Evolutionary conservation across 2,888 invertebrate genomes (phyloP).

Genomic region (Drosophila ezoana): DNA sequence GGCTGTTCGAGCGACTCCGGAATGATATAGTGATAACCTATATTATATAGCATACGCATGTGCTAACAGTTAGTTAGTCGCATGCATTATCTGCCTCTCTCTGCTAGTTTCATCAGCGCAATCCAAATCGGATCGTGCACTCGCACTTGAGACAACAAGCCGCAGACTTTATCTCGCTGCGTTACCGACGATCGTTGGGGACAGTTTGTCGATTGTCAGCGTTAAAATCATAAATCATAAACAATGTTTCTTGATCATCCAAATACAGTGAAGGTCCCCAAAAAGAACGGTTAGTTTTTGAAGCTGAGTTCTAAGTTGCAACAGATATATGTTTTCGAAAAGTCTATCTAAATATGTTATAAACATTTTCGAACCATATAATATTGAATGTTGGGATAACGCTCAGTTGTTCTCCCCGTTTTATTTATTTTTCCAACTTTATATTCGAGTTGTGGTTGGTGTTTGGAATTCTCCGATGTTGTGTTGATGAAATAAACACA

Average conservation of each 20-base stretch:
- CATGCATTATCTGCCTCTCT: conserved; percentile 47
- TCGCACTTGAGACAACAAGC: conserved; percentile 17
- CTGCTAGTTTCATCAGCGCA: conserved; percentile 42
- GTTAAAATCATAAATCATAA: conserved; percentile 55
- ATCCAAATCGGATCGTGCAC: conserved; percentile 27
- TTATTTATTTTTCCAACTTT: conserved; percentile 33
- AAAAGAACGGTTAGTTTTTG: neutral
- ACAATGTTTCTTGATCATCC: conserved; percentile 2
- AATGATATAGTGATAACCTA: conserved; percentile 77
- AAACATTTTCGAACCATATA: neutral
- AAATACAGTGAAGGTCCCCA: conserved; percentile 1
- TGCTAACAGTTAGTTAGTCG: conserved; percentile 57
- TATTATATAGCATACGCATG: conserved; percentile 40
- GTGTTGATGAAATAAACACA: conserved; percentile 42
- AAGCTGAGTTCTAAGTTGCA: neutral
- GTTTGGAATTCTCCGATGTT: conserved; percentile 21
- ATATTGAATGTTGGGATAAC: conserved; percentile 10
- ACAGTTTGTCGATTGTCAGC: conserved; percentile 32
- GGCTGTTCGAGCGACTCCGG: conserved; percentile 27
- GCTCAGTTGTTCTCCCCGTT: conserved; percentile 12
- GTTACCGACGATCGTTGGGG: conserved; percentile 20
- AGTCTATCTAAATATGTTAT: too few relatives aligned
- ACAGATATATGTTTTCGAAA: neutral
- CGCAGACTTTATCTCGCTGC: conserved; percentile 31
- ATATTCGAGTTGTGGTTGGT: conserved; percentile 25